Evolutionary conservation across 2,888 invertebrate genomes (phyloP).

Genomic region (Drosophila mettleri): DNA sequence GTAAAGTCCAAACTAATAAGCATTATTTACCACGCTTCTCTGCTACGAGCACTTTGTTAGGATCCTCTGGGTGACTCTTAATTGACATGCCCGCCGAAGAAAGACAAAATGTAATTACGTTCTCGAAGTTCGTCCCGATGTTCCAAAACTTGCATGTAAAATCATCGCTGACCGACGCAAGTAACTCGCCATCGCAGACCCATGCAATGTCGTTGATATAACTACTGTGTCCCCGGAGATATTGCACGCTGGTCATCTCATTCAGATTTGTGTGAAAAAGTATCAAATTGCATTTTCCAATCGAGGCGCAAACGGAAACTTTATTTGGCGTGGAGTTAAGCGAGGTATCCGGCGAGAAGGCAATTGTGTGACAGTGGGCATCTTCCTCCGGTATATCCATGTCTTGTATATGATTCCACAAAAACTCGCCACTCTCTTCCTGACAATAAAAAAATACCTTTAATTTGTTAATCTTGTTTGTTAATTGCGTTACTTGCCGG

Average conservation of each 20-base stretch:
- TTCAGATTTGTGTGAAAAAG: constrained; percentile 87
- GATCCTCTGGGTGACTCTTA: constrained; percentile 90
- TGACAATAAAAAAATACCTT: constrained; percentile 27
- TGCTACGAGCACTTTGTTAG: constrained; percentile 90
- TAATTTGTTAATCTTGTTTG: neutral
- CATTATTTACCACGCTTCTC: constrained; percentile 87
- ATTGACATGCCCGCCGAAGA: constrained; percentile 89
- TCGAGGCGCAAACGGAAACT: constrained; percentile 85
- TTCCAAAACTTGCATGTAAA: constrained; percentile 90
- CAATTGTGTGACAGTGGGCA: constrained; percentile 86
- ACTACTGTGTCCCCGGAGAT: constrained; percentile 87
- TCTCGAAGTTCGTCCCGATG: constrained; percentile 86
- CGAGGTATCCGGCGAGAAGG: constrained; percentile 88
- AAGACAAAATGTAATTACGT: constrained; percentile 87
- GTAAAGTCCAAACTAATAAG: too few relatives aligned
- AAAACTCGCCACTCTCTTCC: constrained; percentile 86
- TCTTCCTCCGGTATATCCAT: constrained; percentile 86
- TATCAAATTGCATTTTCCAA: constrained; percentile 87
- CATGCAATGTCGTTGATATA: constrained; percentile 90
- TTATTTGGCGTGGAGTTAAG: constrained; percentile 87
- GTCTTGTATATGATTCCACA: constrained; percentile 86
- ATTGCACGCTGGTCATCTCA: constrained; percentile 84
- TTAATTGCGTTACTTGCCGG: constrained; percentile 87
- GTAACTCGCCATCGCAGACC: constrained; percentile 88
- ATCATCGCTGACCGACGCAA: constrained; percentile 92